These are phyloP conservation scores for Corella eumyota DNA, from an alignment of 23 tunicate genomes.

Conservation along the genomic window DNA sequence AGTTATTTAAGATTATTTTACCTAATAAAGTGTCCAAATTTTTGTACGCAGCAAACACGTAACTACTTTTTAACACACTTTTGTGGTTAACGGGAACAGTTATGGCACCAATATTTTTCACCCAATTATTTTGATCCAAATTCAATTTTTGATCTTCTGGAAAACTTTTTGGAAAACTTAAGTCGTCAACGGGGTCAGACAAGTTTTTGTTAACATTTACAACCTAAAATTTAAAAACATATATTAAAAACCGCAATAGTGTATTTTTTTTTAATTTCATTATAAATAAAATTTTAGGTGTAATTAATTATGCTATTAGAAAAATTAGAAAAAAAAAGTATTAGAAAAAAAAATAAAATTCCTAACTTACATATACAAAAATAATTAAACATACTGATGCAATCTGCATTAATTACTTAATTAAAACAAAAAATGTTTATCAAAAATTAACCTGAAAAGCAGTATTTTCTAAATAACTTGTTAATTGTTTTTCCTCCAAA, in stretches of 20 bases:
- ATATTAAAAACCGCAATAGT: too few species aligned
- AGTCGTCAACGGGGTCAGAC: too few species aligned
- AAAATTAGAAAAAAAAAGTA: too few species aligned
- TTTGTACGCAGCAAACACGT: constrained; percentile 50
- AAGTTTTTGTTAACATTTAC: too few species aligned
- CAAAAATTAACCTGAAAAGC: constrained; percentile 37
- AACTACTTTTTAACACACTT: not conserved
- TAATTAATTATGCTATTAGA: not conserved
- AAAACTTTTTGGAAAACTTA: not conserved
- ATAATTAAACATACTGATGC: too few species aligned
- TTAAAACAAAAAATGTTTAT: too few species aligned
- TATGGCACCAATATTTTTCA: constrained; percentile 16
- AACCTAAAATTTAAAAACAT: too few species aligned
- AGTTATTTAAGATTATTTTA: constrained; percentile 1
- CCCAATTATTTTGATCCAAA: constrained; percentile 8
- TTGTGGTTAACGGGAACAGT: constrained; percentile 9
- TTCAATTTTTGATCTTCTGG: not conserved
- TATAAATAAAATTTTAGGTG: not conserved
- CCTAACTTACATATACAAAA: too few species aligned
- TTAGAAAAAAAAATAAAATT: too few species aligned
- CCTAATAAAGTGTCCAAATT: constrained; percentile 33
- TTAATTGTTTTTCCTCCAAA: not conserved
- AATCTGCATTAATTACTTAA: too few species aligned
- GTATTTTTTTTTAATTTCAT: too few species aligned
- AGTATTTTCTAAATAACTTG: constrained; percentile 8